Base-by-base conservation (phyloP, 2,888 invertebrate species). In the Ichneumoninae sp. region DNA sequence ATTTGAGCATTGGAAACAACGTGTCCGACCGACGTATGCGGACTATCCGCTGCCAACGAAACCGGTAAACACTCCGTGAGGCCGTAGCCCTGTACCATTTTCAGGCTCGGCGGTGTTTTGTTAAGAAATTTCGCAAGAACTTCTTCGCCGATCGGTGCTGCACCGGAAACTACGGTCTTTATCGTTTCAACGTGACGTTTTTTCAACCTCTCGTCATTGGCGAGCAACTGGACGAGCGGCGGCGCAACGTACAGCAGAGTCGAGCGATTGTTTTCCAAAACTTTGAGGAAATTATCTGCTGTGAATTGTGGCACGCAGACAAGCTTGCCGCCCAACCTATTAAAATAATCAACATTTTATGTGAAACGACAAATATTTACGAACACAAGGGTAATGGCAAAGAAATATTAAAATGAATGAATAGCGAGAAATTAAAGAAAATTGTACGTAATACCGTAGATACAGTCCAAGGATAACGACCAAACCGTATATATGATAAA, bases 401-500 rank as follows among this genome's bases (percentile, higher is more conserved):
- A 19, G 36, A 36, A 36, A 36, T 36, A 36, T 36, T 6, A 13
- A n/a, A 26, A 47, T 26, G 8, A 8, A 30, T n/a, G 1, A 8
- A 36, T 36, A 7, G 7, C 8, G 36, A 36, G 36, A 36, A 8
- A 36, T 36, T 8, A 7, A 36, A 7, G 7, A 8, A n/a, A 98
- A 8, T 36, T 36, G 36, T 36, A 36, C 36, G 36, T 8, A 30
- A 10, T 87, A 88, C 87, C 94, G 89, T 36, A 97, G 88, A 74
- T 95, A 95, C 0, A 95, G 95, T 1, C 96, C 89, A 87, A 97
- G 93, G 1, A 95, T 94, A 0, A 96, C 94, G 0, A 96, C 95
- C 63, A 97, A 93, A 0, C 97, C 98, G 90, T 97, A 98, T 78
- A 97, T 97, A 92, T 98, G 98, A 93, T 96, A 98, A 93, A 97